phyloP scores from a whole-genome alignment of 2,113 vertebrate species.

The Malurus melanocephalus region DNA sequence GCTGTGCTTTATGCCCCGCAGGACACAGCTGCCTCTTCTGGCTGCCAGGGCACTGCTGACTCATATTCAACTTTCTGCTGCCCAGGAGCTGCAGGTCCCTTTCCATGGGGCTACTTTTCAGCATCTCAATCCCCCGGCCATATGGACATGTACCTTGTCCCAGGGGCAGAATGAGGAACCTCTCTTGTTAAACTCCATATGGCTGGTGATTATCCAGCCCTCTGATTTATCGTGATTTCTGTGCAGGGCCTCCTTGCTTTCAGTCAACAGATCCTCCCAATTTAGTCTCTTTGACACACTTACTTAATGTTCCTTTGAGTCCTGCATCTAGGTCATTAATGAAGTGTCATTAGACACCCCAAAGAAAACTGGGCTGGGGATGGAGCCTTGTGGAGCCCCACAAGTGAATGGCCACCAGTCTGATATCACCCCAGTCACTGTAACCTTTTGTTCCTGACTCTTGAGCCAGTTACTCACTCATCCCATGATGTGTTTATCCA shows the following conservation, averaged over 20 bases:
- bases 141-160: neutral
- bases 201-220: neutral
- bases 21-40: fast-evolving
- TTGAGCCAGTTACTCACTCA: neutral
- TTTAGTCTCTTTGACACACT: neutral
- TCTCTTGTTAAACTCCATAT: neutral
- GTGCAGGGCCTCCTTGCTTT: neutral
- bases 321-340: neutral
- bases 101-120: neutral
- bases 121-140: neutral
- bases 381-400: neutral
- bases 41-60: neutral
- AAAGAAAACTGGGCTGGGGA: neutral
- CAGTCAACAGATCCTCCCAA: neutral
- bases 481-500: neutral
- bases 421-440: neutral
- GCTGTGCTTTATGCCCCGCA: neutral
- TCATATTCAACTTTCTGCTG: neutral
- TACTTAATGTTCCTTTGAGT: neutral
- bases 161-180: neutral
- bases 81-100: neutral
- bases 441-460: neutral
- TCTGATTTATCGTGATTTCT: neutral
- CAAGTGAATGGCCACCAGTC: neutral
- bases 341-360: neutral